Conservation (phyloP, 2,888 invertebrate species). For the Platypus cylindrus region DNA sequence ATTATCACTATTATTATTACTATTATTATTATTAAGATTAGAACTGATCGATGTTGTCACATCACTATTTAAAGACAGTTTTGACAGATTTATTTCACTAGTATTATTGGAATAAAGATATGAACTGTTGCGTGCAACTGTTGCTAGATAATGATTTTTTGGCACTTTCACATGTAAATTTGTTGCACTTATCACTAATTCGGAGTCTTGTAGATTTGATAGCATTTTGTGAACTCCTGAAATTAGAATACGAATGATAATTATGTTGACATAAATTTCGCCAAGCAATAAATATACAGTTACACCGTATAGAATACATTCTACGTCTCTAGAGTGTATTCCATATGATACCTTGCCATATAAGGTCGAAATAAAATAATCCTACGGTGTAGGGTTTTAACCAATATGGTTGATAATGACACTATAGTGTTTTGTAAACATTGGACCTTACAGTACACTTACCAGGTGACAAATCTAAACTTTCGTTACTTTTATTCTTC, state of each 20-base stretch:
- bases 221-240: slow-evolving; percentile 41
- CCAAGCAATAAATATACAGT: too few species aligned
- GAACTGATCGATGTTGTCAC: slow-evolving; percentile 8
- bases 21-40: slow-evolving; percentile 5
- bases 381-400: too few species aligned
- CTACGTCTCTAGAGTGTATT: too few species aligned
- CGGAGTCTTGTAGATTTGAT: slow-evolving; percentile 38
- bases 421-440: too few species aligned
- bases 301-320: too few species aligned
- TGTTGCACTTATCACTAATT: slow-evolving; percentile 28
- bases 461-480: slow-evolving; percentile 36
- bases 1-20: not conserved
- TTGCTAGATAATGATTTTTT: too few species aligned
- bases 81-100: slow-evolving; percentile 4
- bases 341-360: too few species aligned
- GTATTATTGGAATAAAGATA: slow-evolving; percentile 18
- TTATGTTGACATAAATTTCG: too few species aligned
- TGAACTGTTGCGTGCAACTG: slow-evolving; percentile 20
- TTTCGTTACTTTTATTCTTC: slow-evolving; percentile 27
- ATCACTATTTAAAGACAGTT: slow-evolving; percentile 2
- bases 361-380: too few species aligned
- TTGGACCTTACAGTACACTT: slow-evolving; percentile 17
- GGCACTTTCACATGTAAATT: slow-evolving; percentile 21
- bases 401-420: too few species aligned
- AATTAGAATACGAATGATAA: too few species aligned